Conservation (phyloP, 2,113 vertebrate species). For the Corynorhinus townsendii region DNA sequence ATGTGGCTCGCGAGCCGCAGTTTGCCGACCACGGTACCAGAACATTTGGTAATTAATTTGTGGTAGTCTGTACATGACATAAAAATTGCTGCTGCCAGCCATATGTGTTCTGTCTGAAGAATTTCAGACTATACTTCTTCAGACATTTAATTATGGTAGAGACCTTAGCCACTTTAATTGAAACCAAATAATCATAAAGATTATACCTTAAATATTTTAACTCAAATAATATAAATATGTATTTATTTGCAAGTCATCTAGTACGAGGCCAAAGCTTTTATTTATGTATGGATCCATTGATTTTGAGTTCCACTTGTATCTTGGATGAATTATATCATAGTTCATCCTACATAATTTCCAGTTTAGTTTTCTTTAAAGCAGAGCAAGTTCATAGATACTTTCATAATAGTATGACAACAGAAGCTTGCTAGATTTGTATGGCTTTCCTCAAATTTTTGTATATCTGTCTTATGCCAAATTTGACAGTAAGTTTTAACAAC, state of each 20-base stretch:
- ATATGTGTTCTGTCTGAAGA: background rate
- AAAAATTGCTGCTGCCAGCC: background rate
- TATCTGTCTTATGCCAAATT: background rate
- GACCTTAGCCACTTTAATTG: background rate
- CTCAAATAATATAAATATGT: background rate
- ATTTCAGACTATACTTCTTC: background rate
- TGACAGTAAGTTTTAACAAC: background rate
- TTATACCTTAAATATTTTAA: constrained; percentile 9
- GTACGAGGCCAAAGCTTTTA: background rate
- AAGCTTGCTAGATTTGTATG: background rate
- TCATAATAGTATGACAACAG: background rate
- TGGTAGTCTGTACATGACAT: background rate
- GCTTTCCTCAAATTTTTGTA: background rate
- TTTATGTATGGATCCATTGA: background rate
- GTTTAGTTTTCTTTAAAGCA: background rate
- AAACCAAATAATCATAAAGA: background rate
- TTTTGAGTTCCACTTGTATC: background rate
- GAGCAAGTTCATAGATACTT: background rate
- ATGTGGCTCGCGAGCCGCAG: too few species aligned
- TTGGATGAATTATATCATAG: background rate
- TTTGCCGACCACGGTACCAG: background rate
- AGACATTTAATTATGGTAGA: background rate
- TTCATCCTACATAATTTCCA: background rate
- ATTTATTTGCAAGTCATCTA: background rate
- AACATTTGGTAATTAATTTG: background rate